Conservation (phyloP, 2,113 vertebrate genomes). For the Strix uralensis region DNA sequence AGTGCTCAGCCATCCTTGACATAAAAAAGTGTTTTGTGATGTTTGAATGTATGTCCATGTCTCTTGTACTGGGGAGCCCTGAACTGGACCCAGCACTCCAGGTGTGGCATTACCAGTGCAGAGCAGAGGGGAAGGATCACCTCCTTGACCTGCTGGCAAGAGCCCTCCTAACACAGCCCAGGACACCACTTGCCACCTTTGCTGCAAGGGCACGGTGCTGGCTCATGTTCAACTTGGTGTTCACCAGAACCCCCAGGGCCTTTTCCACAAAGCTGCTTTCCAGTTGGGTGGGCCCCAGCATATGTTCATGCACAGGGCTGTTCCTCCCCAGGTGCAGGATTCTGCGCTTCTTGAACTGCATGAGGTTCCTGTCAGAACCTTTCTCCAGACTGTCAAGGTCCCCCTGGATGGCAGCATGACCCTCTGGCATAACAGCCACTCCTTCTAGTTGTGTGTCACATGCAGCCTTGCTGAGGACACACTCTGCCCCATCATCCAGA, state of each 20-base stretch:
- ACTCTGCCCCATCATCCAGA: neutral
- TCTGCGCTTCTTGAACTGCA: neutral
- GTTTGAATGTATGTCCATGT: neutral
- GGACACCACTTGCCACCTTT: neutral
- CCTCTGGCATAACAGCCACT: neutral
- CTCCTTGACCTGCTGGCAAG: neutral
- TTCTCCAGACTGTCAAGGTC: neutral
- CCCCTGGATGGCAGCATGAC: neutral
- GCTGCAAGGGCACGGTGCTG: neutral
- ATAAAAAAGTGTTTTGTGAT: neutral
- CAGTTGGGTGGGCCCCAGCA: neutral
- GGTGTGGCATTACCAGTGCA: neutral
- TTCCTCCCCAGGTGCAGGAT: neutral
- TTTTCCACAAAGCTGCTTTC: neutral
- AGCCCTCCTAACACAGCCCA: neutral
- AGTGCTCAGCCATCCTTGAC: neutral
- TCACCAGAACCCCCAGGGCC: neutral
- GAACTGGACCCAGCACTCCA: neutral
- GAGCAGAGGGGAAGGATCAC: neutral
- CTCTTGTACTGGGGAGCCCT: neutral
- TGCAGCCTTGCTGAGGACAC: too few relatives aligned
- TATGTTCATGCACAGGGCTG: rapidly evolving
- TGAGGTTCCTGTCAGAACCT: rapidly evolving
- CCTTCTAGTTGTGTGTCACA: neutral
- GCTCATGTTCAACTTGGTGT: neutral